A percentile compares a stretch with the other conserved stretches of the same genome.
Evolutionary conservation across 2,113 vertebrate genomes (phyloP).

Genomic region (Atlantisia rogersi): DNA sequence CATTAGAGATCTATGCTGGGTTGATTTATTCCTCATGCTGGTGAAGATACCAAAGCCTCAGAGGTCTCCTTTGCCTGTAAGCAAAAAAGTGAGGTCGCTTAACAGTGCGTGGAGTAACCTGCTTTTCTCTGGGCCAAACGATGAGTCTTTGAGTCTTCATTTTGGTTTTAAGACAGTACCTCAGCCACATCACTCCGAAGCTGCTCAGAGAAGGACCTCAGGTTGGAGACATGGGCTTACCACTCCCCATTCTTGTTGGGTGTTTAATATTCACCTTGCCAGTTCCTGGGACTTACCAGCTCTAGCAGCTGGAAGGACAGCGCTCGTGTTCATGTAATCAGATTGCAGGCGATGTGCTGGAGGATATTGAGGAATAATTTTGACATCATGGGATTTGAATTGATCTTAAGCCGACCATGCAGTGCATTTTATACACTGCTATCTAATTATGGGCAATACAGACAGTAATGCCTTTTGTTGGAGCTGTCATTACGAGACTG

Average conservation of each 20-base stretch:
- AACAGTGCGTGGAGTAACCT: slow-evolving; percentile 39
- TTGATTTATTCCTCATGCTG: slow-evolving; percentile 64
- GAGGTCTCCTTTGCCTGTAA: slow-evolving; percentile 15
- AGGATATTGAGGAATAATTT: slow-evolving; percentile 62
- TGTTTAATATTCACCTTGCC: slow-evolving; percentile 24
- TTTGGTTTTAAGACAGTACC: slow-evolving; percentile 35
- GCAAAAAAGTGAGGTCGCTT: slow-evolving; percentile 49
- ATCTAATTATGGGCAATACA: slow-evolving; percentile 27
- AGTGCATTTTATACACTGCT: slow-evolving; percentile 21
- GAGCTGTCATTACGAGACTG: neutral
- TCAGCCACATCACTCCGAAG: rapidly evolving
- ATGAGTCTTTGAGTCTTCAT: slow-evolving; percentile 63
- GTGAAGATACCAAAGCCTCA: slow-evolving; percentile 49
- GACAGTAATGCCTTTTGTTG: slow-evolving; percentile 42
- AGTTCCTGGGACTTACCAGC: neutral
- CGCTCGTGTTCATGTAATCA: slow-evolving; percentile 34
- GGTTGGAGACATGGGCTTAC: neutral
- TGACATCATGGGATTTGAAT: slow-evolving; percentile 66
- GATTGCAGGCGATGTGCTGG: slow-evolving; percentile 51
- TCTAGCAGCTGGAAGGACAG: slow-evolving; percentile 40
- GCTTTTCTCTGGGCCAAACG: slow-evolving; percentile 31
- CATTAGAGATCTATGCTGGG: neutral
- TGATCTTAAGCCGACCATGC: slow-evolving; percentile 49
- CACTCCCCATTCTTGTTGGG: neutral
- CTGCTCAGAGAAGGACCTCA: neutral